Evolutionary conservation across 2,797 vertebrate genomes (phyloP).

Genomic region (Tarsius wallacei): DNA sequence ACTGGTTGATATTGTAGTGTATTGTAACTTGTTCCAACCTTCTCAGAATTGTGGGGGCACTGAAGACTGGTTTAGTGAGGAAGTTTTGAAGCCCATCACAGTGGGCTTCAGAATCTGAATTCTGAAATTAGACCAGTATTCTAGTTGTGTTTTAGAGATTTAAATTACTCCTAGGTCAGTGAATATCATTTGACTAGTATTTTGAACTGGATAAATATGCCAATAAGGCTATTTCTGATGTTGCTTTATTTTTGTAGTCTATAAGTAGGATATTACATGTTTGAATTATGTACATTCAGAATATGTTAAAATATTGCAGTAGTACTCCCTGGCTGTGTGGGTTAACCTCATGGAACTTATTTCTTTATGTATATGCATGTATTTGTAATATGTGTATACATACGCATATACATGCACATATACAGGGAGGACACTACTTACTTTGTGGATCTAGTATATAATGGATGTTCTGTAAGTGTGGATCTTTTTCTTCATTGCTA

Average conservation of each 20-base stretch:
- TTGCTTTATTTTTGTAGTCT: slow-evolving; percentile 22
- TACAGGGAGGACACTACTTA: not conserved
- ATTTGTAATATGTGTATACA: not conserved
- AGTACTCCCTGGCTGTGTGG: not conserved
- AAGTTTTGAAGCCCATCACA: not conserved
- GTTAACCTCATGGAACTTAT: not conserved
- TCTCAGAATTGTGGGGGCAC: not conserved
- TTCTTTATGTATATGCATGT: not conserved
- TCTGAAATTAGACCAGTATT: not conserved
- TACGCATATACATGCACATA: not conserved
- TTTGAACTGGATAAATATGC: slow-evolving; percentile 38
- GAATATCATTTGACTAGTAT: not conserved
- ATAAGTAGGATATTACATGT: not conserved
- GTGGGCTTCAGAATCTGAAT: not conserved
- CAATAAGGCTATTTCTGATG: not conserved
- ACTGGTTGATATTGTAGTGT: not conserved
- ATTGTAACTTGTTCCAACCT: not conserved
- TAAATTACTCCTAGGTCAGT: not conserved
- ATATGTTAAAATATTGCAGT: not conserved
- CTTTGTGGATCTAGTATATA: not conserved
- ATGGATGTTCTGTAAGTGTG: not conserved
- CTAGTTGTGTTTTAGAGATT: slow-evolving; percentile 40
- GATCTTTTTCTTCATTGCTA: not conserved
- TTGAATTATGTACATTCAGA: slow-evolving; percentile 39
- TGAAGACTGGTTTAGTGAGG: not conserved